A percentile compares a stretch with the other conserved stretches of the same genome.
Evolutionary conservation across 2,797 vertebrate species (phyloP).

Genomic region (Sus cebifrons): DNA sequence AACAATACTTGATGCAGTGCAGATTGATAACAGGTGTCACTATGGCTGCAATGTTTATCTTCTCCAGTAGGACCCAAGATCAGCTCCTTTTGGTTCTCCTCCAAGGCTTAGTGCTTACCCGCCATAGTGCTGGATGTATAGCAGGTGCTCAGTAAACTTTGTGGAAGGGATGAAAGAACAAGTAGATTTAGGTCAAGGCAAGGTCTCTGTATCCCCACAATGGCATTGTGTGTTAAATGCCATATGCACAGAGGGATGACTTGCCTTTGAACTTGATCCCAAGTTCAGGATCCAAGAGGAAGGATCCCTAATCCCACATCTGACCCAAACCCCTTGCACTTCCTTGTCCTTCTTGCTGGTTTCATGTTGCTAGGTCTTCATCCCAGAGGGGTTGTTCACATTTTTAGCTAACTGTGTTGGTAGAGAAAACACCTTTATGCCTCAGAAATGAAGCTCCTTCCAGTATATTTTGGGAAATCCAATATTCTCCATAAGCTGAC

Average conservation of each 20-base stretch:
- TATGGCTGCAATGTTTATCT: not conserved
- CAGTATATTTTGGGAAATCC: slow-evolving; percentile 64
- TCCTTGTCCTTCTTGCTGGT: not conserved
- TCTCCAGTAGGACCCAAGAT: not conserved
- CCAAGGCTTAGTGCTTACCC: not conserved
- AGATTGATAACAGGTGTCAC: not conserved
- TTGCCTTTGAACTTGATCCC: not conserved
- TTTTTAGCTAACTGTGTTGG: slow-evolving; percentile 63
- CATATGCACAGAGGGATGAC: not conserved
- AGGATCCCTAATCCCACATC: not conserved
- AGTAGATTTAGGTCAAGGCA: not conserved
- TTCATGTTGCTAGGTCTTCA: not conserved
- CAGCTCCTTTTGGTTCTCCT: not conserved
- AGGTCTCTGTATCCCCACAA: not conserved
- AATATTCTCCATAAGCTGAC: slow-evolving; percentile 33
- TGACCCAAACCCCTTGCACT: not conserved
- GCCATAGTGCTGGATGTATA: not conserved
- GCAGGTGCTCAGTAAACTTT: slow-evolving; percentile 12
- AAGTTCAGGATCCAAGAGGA: not conserved
- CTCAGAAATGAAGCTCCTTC: slow-evolving; percentile 75
- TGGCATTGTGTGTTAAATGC: not conserved
- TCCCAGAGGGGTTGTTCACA: not conserved
- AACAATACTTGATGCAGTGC: not conserved
- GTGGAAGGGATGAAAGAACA: not conserved
- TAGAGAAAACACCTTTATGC: slow-evolving; percentile 48